These are phyloP conservation scores for Trichogramma pretiosum DNA, from an alignment of 1,140 invertebrate species.

Conservation along the genomic window DNA sequence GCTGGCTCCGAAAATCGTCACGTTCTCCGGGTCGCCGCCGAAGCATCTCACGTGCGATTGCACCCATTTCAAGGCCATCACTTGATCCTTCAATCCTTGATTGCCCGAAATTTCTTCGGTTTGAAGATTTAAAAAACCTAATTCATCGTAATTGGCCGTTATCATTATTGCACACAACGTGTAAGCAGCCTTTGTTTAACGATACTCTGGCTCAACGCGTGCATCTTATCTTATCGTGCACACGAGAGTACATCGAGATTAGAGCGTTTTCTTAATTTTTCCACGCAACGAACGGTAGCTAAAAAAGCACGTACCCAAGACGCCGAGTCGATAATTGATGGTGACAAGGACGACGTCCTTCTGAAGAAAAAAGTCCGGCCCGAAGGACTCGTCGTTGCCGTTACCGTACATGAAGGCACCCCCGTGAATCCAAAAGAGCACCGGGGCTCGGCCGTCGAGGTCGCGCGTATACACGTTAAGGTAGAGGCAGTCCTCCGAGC, in stretches of 20 bases:
- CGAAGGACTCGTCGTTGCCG: slow-evolving; percentile 18
- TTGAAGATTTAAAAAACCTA: slow-evolving; percentile 38
- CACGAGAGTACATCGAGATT: too few species aligned
- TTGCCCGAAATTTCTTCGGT: slow-evolving; percentile 40
- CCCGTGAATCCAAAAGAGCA: slow-evolving; percentile 52
- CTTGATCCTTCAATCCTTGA: slow-evolving; percentile 46
- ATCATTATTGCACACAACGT: too few species aligned
- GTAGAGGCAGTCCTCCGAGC: slow-evolving; percentile 68
- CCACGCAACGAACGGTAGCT: too few species aligned
- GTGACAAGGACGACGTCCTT: slow-evolving; percentile 43
- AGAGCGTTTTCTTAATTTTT: too few species aligned
- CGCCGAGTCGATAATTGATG: slow-evolving; percentile 44
- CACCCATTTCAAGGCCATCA: slow-evolving; percentile 38
- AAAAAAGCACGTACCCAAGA: slow-evolving; percentile 1
- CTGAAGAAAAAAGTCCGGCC: slow-evolving; percentile 33
- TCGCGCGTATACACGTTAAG: slow-evolving; percentile 69
- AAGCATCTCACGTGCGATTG: slow-evolving; percentile 29
- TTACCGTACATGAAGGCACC: slow-evolving; percentile 49
- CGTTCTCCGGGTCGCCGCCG: slow-evolving; percentile 41
- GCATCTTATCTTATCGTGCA: too few species aligned
- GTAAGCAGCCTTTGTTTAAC: too few species aligned
- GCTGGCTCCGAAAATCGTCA: slow-evolving; percentile 36
- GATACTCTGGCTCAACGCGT: too few species aligned
- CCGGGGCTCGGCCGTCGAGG: slow-evolving; percentile 27
- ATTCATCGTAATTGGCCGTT: too few species aligned